These are phyloP conservation scores for Leptinotarsa defecta DNA, from an alignment of 1,140 invertebrate species.

Conservation along the genomic window DNA sequence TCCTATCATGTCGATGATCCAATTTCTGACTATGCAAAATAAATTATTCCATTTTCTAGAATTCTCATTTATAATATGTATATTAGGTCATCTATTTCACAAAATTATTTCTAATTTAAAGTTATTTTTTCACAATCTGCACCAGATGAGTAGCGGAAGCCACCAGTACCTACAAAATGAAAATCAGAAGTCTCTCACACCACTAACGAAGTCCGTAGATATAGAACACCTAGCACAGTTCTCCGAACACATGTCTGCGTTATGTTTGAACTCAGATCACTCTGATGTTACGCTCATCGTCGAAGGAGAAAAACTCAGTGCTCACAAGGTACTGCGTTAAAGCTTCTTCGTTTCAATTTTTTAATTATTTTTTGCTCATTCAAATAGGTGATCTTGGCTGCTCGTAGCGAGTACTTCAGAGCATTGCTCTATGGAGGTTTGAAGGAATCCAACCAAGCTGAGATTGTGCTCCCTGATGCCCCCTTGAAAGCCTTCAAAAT, in stretches of 20 bases:
- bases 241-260: constrained; percentile 78
- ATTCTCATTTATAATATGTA: no score
- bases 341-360: constrained; percentile 11
- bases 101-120: no score
- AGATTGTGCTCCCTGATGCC: constrained; percentile 85
- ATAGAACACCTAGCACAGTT: constrained; percentile 60
- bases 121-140: not conserved
- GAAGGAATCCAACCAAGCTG: constrained; percentile 80
- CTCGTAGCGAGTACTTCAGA: constrained; percentile 93
- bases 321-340: constrained; percentile 73
- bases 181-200: constrained; percentile 32
- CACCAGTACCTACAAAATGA: constrained; percentile 47
- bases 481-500: constrained; percentile 88
- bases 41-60: no score
- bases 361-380: constrained; percentile 23
- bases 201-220: constrained; percentile 45
- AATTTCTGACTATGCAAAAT: not conserved
- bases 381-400: constrained; percentile 77
- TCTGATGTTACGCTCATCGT: constrained; percentile 90
- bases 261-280: constrained; percentile 87
- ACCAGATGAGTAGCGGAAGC: constrained; percentile 48
- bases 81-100: no score
- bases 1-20: not conserved
- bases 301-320: constrained; percentile 80
- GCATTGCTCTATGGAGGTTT: constrained; percentile 90